These are phyloP conservation scores for Nematopogon swammerdamellus DNA, from an alignment of 2,888 invertebrate genomes.

Conservation along the genomic window DNA sequence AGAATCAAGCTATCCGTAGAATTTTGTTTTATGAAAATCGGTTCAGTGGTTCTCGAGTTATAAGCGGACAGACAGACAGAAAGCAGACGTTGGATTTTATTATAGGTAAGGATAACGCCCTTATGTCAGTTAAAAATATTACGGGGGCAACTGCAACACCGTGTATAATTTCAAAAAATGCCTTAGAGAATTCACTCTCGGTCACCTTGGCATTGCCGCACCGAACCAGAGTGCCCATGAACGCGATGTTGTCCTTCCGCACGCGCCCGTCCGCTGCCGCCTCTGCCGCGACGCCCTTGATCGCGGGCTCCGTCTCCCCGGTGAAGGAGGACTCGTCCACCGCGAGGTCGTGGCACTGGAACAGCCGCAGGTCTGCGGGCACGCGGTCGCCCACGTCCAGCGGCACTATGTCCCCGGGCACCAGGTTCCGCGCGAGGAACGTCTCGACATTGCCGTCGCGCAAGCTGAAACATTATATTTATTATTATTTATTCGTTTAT, in stretches of 20 bases:
- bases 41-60: too few species aligned
- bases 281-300: constrained; percentile 67
- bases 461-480: constrained; percentile 71
- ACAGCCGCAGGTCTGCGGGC: constrained; percentile 94
- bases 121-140: too few species aligned
- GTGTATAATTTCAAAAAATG: too few species aligned
- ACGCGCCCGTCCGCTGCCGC: constrained; percentile 64
- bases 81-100: too few species aligned
- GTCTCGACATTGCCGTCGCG: constrained; percentile 84
- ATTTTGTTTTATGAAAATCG: too few species aligned
- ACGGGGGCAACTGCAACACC: too few species aligned
- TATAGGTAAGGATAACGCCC: too few species aligned
- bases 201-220: constrained; percentile 96
- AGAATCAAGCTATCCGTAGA: too few species aligned
- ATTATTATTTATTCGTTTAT: too few species aligned
- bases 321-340: constrained; percentile 99
- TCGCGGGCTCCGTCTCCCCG: constrained; percentile 94
- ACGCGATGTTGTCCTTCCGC: constrained; percentile 85
- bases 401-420: constrained; percentile 95
- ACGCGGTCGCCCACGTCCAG: constrained; percentile 94
- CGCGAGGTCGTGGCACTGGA: constrained; percentile 87
- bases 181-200: too few species aligned
- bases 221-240: constrained; percentile 96
- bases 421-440: constrained; percentile 91
- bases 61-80: too few species aligned